Base-by-base conservation (phyloP, 1,140 invertebrate species). In the Heliconius nattereri region DNA sequence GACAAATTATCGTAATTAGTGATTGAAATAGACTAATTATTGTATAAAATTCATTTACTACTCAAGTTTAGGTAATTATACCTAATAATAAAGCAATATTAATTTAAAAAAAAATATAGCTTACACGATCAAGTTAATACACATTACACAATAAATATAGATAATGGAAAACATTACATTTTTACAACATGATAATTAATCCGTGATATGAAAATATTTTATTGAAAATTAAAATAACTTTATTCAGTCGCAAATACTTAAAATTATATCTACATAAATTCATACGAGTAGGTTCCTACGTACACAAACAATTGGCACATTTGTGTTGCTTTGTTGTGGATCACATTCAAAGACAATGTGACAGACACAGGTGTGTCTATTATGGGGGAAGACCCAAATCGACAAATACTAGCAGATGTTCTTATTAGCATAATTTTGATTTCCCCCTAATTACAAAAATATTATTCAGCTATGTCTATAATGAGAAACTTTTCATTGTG, bases 201-300 rank as follows among this genome's bases (percentile, higher is more conserved):
- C 11, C 11, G 52, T 37, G 23, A 76, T 76, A 45, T 71, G 75
- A 71, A 52, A 70, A 71, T 72, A 72, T 77, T 71, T 29, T 32
- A 77, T 77, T 71, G 70, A 80, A 52, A 75, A 75, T 60, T 75
- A 83, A 83, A 84, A 79, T 84, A 82, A 85, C 73, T 82, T 81
- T 85, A 85, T 79, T 85, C 84, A 84, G 83, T 84, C 83, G 52
- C 74, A 78, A 76, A 78, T 79, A 70, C 77, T 84, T 83, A 83
- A 85, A 86, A 86, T 86, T 84, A 86, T 83, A 86, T 83, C 83
- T 86, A 85, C 82, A 85, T 83, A 81, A 81, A 80, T 79, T 85
- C 77, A 76, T 73, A 71, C 78, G 77, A 78, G 71, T 75, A 57
- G 19, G 49, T 52, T 20, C 54, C 54, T 57, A 77, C 66, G 76